Conservation (phyloP, 2,113 vertebrate genomes). For the Tragelaphus strepsiceros region DNA sequence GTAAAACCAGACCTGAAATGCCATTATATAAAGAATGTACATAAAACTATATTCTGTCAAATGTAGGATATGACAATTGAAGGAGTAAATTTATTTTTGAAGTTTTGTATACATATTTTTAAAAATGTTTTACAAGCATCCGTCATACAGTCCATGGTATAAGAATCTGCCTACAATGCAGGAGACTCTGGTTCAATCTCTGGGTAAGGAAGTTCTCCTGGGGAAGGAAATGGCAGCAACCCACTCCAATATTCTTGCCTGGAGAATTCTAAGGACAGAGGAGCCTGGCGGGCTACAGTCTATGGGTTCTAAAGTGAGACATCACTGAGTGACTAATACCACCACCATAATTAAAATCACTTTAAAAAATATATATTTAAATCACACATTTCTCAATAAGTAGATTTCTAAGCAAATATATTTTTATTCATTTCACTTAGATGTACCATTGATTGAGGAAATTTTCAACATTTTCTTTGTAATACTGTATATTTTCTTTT, state of each 20-base stretch:
- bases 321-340: background rate
- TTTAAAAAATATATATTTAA: background rate
- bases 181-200: background rate
- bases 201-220: background rate
- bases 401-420: background rate
- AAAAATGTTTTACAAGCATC: background rate
- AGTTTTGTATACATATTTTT: background rate
- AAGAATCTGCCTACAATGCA: background rate
- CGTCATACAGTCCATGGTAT: background rate
- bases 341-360: background rate
- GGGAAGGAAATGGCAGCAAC: background rate
- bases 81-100: background rate
- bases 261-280: background rate
- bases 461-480: background rate
- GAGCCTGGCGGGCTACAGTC: background rate
- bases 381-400: background rate
- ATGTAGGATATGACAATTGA: background rate
- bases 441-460: background rate
- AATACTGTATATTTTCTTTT: background rate
- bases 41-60: background rate
- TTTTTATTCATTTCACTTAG: background rate
- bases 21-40: background rate
- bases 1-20: background rate
- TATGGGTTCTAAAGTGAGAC: background rate
- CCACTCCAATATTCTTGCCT: background rate